phyloP scores from a whole-genome alignment of 2,797 vertebrate genomes.

The Crenuchus spilurus region DNA sequence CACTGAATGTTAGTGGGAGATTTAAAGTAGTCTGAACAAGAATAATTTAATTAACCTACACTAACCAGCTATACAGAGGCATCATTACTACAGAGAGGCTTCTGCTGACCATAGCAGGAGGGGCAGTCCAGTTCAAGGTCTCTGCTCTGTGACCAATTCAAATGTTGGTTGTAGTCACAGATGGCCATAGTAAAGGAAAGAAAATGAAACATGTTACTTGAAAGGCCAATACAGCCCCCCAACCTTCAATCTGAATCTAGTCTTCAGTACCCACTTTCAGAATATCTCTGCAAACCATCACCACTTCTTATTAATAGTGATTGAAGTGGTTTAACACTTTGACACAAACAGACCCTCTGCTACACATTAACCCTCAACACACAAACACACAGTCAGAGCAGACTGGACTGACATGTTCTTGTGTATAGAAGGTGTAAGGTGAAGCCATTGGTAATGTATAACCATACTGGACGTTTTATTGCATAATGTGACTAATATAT shows the following conservation, averaged over 20 bases:
- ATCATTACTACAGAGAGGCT: too few species aligned
- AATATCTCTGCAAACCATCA: not conserved
- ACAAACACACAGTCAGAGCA: constrained; percentile 38
- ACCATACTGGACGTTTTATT: not conserved
- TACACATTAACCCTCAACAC: constrained; percentile 20
- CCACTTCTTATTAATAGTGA: not conserved
- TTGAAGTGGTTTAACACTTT: not conserved
- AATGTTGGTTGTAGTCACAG: not conserved
- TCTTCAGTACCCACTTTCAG: not conserved
- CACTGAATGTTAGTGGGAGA: not conserved
- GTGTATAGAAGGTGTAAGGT: constrained; percentile 33
- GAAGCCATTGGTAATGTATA: constrained; percentile 21
- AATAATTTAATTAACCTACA: too few species aligned
- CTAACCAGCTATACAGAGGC: too few species aligned
- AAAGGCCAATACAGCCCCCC: not conserved
- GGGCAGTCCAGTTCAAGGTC: not conserved
- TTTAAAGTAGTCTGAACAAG: too few species aligned
- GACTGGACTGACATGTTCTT: constrained; percentile 21
- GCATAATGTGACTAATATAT: constrained; percentile 23
- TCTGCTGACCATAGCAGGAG: too few species aligned
- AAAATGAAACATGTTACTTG: not conserved
- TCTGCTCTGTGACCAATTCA: not conserved
- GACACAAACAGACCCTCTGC: not conserved
- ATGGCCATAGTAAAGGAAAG: not conserved
- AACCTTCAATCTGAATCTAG: not conserved